Evolutionary conservation across 2,797 vertebrate species (phyloP).

Genomic region (Eutrigla gurnardus): DNA sequence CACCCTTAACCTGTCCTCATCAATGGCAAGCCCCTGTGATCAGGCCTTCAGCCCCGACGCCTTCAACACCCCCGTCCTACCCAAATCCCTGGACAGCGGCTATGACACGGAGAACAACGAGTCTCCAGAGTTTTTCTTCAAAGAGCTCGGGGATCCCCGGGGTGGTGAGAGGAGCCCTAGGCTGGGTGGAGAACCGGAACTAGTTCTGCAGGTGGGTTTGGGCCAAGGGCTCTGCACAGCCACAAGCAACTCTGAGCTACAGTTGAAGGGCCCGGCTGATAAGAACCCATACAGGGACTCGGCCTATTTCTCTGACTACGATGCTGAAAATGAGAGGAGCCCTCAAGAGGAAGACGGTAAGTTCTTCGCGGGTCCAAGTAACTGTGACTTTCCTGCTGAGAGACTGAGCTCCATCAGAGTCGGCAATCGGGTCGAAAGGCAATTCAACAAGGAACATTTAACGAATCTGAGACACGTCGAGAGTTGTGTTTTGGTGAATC

Average conservation of each 20-base stretch:
- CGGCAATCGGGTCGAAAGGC: slow-evolving; percentile 46
- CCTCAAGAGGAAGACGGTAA: slow-evolving; percentile 79
- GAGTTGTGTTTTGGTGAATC: slow-evolving; percentile 54
- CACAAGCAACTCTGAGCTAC: slow-evolving; percentile 73
- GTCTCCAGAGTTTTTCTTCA: slow-evolving; percentile 94
- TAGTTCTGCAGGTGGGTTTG: slow-evolving; percentile 79
- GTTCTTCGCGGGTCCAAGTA: slow-evolving; percentile 69
- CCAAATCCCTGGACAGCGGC: slow-evolving; percentile 94
- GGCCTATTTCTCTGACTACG: slow-evolving; percentile 96
- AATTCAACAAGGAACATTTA: slow-evolving; percentile 52
- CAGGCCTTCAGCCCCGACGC: slow-evolving; percentile 82
- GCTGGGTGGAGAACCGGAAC: slow-evolving; percentile 76
- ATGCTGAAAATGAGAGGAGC: slow-evolving; percentile 87
- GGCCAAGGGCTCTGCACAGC: slow-evolving; percentile 72
- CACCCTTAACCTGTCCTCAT: slow-evolving; percentile 86
- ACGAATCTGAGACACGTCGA: slow-evolving; percentile 60
- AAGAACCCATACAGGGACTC: slow-evolving; percentile 94
- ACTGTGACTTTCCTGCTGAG: slow-evolving; percentile 41
- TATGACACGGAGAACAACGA: slow-evolving; percentile 98
- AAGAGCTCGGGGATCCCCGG: slow-evolving; percentile 83
- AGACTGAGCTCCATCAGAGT: slow-evolving; percentile 47
- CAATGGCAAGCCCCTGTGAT: slow-evolving; percentile 83
- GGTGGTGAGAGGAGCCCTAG: slow-evolving; percentile 75
- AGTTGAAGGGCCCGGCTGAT: slow-evolving; percentile 80
- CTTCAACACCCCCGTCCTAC: slow-evolving; percentile 82